A percentile compares a stretch with the other conserved stretches of the same genome.
Evolutionary conservation across 2,797 vertebrate genomes (phyloP).

Genomic region (Platyrinchus mystaceus): DNA sequence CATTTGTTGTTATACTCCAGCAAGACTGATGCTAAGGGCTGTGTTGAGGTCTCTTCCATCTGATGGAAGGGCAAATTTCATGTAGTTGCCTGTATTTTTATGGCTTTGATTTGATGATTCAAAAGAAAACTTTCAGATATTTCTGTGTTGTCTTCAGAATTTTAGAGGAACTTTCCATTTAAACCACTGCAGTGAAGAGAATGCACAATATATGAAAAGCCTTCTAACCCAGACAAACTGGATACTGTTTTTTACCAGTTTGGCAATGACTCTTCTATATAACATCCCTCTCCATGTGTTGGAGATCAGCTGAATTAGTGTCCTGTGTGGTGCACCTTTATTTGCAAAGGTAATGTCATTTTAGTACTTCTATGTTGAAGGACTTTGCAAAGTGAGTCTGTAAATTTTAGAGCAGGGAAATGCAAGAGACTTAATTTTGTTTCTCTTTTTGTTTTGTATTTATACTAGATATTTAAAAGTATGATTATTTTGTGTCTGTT

Average conservation of each 20-base stretch:
- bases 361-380: neutral
- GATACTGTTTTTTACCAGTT: neutral
- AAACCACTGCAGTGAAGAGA: neutral
- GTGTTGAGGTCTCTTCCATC: neutral
- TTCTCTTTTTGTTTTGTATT: neutral
- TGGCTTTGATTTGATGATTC: neutral
- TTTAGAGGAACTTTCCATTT: neutral
- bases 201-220: neutral
- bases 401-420: neutral
- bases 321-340: neutral
- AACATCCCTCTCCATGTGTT: accelerated
- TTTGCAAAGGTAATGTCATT: neutral
- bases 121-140: neutral
- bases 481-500: neutral
- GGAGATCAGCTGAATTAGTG: neutral
- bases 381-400: neutral
- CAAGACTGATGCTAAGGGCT: neutral
- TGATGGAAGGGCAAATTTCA: neutral
- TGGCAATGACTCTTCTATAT: neutral
- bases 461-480: neutral
- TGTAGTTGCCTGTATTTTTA: neutral
- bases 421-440: neutral
- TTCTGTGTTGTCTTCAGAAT: neutral
- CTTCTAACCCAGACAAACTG: neutral
- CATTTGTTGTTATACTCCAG: neutral